Evolutionary conservation across 2,888 invertebrate genomes (phyloP).

Genomic region (Drosophila trichaetosa): DNA sequence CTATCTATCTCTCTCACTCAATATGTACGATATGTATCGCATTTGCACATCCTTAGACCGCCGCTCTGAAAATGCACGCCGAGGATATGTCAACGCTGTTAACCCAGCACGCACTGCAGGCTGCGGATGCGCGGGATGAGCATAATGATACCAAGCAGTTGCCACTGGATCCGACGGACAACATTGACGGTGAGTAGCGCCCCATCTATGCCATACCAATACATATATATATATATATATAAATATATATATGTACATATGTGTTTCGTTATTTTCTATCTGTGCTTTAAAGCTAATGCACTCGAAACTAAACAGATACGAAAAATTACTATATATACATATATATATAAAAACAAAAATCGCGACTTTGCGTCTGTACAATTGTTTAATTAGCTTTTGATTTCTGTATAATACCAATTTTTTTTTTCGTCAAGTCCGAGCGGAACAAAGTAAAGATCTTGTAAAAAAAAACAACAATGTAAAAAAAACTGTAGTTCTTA

Average conservation of each 20-base stretch:
- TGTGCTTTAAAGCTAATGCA: conserved; percentile 76
- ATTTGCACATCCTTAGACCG: conserved; percentile 54
- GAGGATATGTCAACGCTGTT: conserved; percentile 88
- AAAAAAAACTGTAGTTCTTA: conserved; percentile 59
- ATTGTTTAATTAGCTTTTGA: conserved; percentile 61
- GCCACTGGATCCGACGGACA: conserved; percentile 90
- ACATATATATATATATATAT: conserved; percentile 23
- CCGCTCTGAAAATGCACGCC: conserved; percentile 85
- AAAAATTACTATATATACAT: conserved; percentile 27
- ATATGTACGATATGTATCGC: neutral
- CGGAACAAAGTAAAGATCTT: conserved; percentile 35
- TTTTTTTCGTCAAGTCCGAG: conserved; percentile 38
- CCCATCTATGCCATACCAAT: conserved; percentile 32
- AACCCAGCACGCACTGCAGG: conserved; percentile 87
- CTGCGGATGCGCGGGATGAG: conserved; percentile 86
- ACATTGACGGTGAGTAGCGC: conserved; percentile 90
- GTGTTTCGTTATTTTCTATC: conserved; percentile 53
- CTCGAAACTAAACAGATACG: conserved; percentile 54
- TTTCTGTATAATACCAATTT: conserved; percentile 54
- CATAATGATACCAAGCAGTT: conserved; percentile 86
- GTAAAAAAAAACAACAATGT: conserved; percentile 24
- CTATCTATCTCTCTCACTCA: neutral
- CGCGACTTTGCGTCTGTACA: conserved; percentile 41
- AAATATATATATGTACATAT: conserved; percentile 24
- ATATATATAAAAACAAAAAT: conserved; percentile 4